Percentiles rank a stretch among this genome's conserved stretches.
These are phyloP conservation scores for Turdus rufiventris DNA, from an alignment of 2,113 vertebrate genomes.

Conservation along the genomic window DNA sequence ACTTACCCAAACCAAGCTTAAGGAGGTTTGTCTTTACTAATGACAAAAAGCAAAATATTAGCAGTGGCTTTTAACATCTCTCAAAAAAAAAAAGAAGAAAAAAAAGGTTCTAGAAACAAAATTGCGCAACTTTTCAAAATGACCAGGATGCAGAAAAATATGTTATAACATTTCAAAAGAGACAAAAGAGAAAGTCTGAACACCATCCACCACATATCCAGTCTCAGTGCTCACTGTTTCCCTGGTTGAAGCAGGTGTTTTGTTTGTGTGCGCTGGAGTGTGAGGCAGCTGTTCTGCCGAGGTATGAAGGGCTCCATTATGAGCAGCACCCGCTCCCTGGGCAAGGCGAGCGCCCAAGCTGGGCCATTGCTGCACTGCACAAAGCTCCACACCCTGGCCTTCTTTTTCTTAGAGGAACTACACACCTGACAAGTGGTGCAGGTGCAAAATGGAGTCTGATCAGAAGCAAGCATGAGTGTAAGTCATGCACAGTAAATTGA, in stretches of 20 bases:
- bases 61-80: neutral
- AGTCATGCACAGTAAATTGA: rapidly evolving
- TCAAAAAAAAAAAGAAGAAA: neutral
- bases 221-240: neutral
- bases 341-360: neutral
- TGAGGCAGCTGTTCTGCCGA: slow-evolving; percentile 29
- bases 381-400: neutral
- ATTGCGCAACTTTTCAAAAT: neutral
- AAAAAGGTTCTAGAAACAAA: neutral
- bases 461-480: neutral
- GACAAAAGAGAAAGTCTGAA: neutral
- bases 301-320: slow-evolving; percentile 40
- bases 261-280: slow-evolving; percentile 38
- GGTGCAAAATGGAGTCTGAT: neutral
- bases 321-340: neutral
- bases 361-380: rapidly evolving
- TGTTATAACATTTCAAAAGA: neutral
- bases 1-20: neutral
- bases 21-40: neutral
- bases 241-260: slow-evolving; percentile 39
- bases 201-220: neutral
- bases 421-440: neutral
- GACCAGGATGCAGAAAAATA: neutral
- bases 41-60: neutral
- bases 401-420: neutral